A percentile compares a stretch with the other conserved stretches of the same genome.
Conservation (phyloP, 1,140 invertebrate genomes). For the Heliconius melpomene region DNA sequence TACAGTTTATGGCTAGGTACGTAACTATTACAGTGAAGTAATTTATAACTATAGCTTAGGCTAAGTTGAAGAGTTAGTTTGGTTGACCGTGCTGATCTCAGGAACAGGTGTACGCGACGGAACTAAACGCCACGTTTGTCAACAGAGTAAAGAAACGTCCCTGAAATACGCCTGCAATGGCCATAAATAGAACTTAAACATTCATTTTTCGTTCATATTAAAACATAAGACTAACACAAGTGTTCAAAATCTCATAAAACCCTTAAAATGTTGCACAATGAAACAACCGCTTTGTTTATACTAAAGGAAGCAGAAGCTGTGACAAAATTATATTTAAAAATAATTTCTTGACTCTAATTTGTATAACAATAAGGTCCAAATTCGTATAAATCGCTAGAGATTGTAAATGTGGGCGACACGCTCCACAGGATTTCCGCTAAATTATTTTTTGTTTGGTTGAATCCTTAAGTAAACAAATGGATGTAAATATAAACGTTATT, state of each 20-base stretch:
- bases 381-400: background rate
- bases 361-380: background rate
- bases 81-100: no score
- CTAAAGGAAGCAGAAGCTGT: background rate
- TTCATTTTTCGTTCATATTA: no score
- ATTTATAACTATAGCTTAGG: background rate
- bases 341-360: background rate
- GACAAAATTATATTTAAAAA: constrained; percentile 5
- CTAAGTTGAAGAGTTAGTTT: no score
- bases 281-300: background rate
- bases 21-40: background rate
- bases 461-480: constrained; percentile 1
- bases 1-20: background rate
- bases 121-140: background rate
- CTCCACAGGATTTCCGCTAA: constrained; percentile 3
- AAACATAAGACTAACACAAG: background rate
- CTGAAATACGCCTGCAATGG: no score
- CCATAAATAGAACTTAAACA: no score
- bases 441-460: background rate
- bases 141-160: no score
- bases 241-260: background rate
- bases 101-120: background rate
- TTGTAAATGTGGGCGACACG: constrained; percentile 8
- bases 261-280: background rate
- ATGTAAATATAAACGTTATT: background rate